Percentiles rank a stretch among this genome's conserved stretches.
Conservation (phyloP, 2,113 vertebrate genomes). For the Ptilonorhynchus violaceus region DNA sequence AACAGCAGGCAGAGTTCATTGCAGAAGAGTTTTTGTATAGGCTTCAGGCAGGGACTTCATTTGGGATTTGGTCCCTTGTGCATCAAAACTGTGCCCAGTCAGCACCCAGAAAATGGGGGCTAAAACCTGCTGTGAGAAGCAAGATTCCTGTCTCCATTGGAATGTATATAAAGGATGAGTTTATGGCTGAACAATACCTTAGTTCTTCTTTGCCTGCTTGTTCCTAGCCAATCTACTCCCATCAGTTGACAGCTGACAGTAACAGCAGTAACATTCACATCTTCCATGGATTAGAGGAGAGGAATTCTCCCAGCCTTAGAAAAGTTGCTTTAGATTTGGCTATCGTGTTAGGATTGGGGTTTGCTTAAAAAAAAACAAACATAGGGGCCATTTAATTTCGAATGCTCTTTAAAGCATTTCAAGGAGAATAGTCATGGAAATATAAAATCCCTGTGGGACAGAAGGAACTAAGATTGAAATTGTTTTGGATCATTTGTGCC, state of each 20-base stretch:
- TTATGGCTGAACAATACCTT: neutral
- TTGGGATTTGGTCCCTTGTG: neutral
- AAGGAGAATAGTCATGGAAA: neutral
- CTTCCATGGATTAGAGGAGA: neutral
- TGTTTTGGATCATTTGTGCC: neutral
- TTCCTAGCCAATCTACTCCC: neutral
- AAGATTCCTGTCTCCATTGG: neutral
- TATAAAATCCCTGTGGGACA: neutral
- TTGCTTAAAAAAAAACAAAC: neutral
- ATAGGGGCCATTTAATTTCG: neutral
- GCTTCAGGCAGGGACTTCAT: neutral
- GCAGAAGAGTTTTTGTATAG: neutral
- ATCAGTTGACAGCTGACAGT: neutral
- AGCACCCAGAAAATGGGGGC: neutral
- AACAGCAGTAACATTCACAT: neutral
- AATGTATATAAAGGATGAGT: neutral
- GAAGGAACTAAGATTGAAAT: slow-evolving; percentile 13
- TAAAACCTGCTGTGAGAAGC: neutral
- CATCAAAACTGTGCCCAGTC: neutral
- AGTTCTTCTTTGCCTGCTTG: neutral
- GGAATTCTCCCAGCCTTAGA: neutral
- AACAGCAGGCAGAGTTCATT: neutral
- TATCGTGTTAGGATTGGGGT: neutral
- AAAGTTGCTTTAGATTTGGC: slow-evolving; percentile 6
- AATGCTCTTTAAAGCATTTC: neutral